Evolutionary conservation across 2,888 invertebrate genomes (phyloP).

Genomic region (Xestia c-nigrum): DNA sequence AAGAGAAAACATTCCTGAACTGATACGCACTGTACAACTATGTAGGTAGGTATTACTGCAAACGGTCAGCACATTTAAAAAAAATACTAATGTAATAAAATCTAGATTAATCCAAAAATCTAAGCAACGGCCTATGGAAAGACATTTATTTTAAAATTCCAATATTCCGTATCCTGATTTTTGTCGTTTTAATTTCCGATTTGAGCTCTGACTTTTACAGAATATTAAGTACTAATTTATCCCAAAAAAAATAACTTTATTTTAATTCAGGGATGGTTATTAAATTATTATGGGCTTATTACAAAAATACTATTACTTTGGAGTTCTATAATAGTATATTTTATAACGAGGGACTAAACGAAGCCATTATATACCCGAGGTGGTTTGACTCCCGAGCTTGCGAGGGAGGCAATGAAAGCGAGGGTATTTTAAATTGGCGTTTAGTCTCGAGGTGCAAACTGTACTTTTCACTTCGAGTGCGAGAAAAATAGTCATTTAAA

Average conservation of each 20-base stretch:
- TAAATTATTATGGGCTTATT: neutral
- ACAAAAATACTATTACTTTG: no score
- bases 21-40: neutral
- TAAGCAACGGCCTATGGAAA: no score
- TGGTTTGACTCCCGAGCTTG: no score
- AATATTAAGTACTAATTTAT: constrained; percentile 21
- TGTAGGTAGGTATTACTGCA: neutral
- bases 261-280: neutral
- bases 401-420: no score
- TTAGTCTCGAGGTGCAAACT: no score
- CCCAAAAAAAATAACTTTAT: neutral
- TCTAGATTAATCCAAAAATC: neutral
- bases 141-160: neutral
- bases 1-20: neutral
- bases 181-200: constrained; percentile 36
- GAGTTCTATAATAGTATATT: no score
- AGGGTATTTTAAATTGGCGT: no score
- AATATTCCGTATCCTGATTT: constrained; percentile 10
- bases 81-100: neutral
- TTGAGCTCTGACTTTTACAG: neutral
- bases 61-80: neutral
- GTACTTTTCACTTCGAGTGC: no score
- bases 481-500: no score
- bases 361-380: no score
- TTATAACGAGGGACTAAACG: no score